Base-by-base conservation (phyloP, 1,140 invertebrate genomes). In the Hirudo medicinalis region DNA sequence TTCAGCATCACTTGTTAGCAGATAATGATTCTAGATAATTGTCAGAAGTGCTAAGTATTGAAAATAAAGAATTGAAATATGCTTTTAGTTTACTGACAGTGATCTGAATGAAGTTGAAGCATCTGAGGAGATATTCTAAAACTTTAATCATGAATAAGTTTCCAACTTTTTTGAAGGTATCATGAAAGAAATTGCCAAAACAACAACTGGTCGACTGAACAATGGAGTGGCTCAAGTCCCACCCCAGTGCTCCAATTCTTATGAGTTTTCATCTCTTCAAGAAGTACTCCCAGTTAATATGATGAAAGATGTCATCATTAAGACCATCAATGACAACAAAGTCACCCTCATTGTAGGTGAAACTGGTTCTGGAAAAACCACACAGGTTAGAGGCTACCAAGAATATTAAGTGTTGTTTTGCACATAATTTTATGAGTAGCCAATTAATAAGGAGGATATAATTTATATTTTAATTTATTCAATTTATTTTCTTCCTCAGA, bases 311-410 rank as follows among this genome's bases (percentile, higher is more conserved):
- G 75, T 77, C 70, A 70, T 82, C 22, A 75, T 80, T 27, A 67
- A 77, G n/a, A 76, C 80, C 69, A 74, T 84, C 25, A 73, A 78
- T 73, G 75, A 78, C 67, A 75, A 80, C 49, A 73, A 78, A 17
- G 89, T 88, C 2, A 76, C 90, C 0, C 87, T 95, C 55, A 82
- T 95, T n/a, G 88, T 94, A 76, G 91, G 91, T 15, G 91, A 94
- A 82, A 94, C 91, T 2, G 91, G 91, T 4, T 88, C 89, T 80
- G 91, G 90, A 0, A 95, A 94, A 83, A 93, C 90, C 0, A 94
- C 91, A 4, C 91, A 94, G 80, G 89, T 94, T 70, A 40, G 13
- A 25, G 22, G 4, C n/a, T 40, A 4, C 40, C 15, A 49, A 1
- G 43, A 49, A 49, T 49, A 20, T 20, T 11, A 22, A 1, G 8